Evolutionary conservation across 2,888 invertebrate species (phyloP).

Genomic region (Leucophora obtusa): DNA sequence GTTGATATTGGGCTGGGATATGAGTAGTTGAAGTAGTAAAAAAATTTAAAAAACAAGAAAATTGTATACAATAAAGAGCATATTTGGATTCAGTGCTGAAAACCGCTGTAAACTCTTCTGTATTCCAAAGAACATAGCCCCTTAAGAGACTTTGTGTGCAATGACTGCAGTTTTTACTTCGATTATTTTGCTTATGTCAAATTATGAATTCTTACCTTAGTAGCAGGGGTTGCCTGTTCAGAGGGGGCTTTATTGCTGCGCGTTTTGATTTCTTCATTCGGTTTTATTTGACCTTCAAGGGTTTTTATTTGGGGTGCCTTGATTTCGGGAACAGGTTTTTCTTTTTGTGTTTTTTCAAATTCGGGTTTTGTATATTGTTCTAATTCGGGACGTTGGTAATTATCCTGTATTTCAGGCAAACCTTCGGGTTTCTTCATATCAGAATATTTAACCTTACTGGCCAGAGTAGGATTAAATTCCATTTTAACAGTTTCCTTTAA

Average conservation of each 20-base stretch:
- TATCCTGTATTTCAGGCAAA: slow-evolving; percentile 83
- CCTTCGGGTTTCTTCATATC: slow-evolving; percentile 80
- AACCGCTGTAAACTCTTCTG: no score
- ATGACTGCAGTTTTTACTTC: no score
- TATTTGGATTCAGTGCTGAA: no score
- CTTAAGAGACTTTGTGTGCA: no score
- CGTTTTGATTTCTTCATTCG: slow-evolving; percentile 22
- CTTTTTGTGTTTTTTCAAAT: slow-evolving; percentile 73
- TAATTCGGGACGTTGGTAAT: slow-evolving; percentile 86
- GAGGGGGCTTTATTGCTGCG: slow-evolving; percentile 20
- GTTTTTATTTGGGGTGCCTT: slow-evolving; percentile 55
- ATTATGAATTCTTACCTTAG: slow-evolving; percentile 68
- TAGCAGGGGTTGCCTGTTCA: not conserved
- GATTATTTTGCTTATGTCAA: not conserved
- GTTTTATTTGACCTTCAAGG: slow-evolving; percentile 5
- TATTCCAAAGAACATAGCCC: no score
- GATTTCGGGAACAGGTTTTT: slow-evolving; percentile 63
- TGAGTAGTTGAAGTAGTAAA: no score
- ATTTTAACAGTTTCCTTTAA: slow-evolving; percentile 64
- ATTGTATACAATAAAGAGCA: no score
- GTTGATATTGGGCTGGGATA: no score
- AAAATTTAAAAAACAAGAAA: no score
- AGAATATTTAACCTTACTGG: slow-evolving; percentile 70
- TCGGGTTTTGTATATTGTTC: slow-evolving; percentile 84
- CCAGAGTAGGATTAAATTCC: slow-evolving; percentile 74